Conservation (phyloP, 2,888 invertebrate species). For the Uropetala carovei region DNA sequence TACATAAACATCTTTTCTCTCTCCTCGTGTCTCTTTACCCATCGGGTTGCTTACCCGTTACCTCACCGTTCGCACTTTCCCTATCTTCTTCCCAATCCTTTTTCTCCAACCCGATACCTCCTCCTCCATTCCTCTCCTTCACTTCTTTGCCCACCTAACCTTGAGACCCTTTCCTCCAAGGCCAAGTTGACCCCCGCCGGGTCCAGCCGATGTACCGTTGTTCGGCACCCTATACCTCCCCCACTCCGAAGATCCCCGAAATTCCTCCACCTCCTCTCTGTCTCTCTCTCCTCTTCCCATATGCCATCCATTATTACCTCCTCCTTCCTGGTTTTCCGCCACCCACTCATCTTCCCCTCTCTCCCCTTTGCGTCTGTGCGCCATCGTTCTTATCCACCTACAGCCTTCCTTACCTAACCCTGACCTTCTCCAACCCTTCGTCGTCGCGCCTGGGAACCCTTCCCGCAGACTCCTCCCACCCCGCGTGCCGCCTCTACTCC, state of each 20-base stretch:
- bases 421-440: constrained; percentile 50
- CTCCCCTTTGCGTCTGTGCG: neutral
- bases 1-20: neutral
- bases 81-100: constrained; percentile 16
- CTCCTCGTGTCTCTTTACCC: neutral
- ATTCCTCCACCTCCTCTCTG: neutral
- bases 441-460: neutral
- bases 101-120: neutral
- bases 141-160: constrained; percentile 28
- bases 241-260: neutral
- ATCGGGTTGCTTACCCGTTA: neutral
- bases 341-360: neutral
- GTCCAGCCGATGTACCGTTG: constrained; percentile 57
- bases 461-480: neutral
- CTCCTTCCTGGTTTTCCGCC: neutral
- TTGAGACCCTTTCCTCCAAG: constrained; percentile 61
- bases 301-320: constrained; percentile 51
- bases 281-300: constrained; percentile 3
- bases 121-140: neutral
- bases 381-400: neutral
- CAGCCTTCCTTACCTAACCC: neutral
- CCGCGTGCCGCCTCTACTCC: too few relatives aligned
- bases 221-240: neutral
- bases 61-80: constrained; percentile 22
- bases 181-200: constrained; percentile 61